These are phyloP conservation scores for Syngnathoides biaculeatus DNA, from an alignment of 2,113 vertebrate genomes.

Conservation along the genomic window DNA sequence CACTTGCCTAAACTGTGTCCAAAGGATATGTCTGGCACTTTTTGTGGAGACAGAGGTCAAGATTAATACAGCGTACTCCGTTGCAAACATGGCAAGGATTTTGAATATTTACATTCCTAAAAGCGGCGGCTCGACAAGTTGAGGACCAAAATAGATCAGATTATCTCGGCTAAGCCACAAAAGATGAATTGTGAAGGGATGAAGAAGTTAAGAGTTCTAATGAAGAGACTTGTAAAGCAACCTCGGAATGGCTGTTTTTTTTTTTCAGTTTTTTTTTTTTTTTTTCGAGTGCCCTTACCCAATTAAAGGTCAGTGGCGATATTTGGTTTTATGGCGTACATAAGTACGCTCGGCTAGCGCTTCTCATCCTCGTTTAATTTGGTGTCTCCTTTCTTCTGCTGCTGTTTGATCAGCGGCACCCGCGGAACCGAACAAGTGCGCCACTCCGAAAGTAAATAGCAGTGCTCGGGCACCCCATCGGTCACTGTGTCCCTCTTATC, in stretches of 20 bases:
- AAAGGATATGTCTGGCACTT: slow-evolving; percentile 56
- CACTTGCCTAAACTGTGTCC: slow-evolving; percentile 22
- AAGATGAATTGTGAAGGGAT: background rate
- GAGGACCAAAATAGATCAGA: slow-evolving; percentile 3
- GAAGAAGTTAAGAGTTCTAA: background rate
- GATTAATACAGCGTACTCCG: slow-evolving; percentile 14
- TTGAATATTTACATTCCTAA: background rate
- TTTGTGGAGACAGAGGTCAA: slow-evolving; percentile 48
- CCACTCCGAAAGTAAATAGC: slow-evolving; percentile 44
- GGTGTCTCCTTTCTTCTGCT: slow-evolving; percentile 23
- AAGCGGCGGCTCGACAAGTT: background rate
- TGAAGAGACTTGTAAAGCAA: background rate
- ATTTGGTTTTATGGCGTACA: slow-evolving; percentile 3
- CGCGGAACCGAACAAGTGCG: slow-evolving; percentile 37
- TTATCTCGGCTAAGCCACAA: background rate
- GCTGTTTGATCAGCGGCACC: slow-evolving; percentile 50
- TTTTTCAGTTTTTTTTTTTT: slow-evolving; percentile 6
- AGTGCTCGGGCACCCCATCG: slow-evolving; percentile 43
- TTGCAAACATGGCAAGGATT: background rate
- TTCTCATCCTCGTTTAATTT: background rate
- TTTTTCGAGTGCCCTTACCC: slow-evolving; percentile 23
- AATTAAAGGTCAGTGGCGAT: slow-evolving; percentile 23
- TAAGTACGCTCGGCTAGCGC: background rate
- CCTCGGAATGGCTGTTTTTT: too few species aligned
- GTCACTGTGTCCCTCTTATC: slow-evolving; percentile 62